These are phyloP conservation scores for Epinotia demarniana DNA, from an alignment of 2,888 invertebrate genomes.

Conservation along the genomic window DNA sequence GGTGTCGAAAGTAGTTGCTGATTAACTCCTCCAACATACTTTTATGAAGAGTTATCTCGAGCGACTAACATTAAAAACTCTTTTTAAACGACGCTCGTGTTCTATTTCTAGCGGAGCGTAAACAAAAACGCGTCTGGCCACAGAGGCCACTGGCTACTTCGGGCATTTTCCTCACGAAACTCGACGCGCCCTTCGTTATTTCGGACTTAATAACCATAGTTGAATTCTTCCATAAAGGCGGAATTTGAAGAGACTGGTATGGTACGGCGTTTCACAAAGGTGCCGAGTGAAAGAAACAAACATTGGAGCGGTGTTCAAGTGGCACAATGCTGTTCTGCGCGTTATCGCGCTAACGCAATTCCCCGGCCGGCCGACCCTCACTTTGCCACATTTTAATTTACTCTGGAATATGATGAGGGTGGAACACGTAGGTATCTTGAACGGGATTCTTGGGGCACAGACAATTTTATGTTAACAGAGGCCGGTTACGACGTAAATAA, in stretches of 20 bases:
- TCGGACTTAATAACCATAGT: constrained; percentile 13
- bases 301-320: constrained; percentile 32
- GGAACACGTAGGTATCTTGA: constrained; percentile 41
- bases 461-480: background rate
- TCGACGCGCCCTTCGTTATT: constrained; percentile 6
- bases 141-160: background rate
- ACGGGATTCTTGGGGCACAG: constrained; percentile 20
- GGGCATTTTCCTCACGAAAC: constrained; percentile 4
- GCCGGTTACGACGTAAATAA: no score
- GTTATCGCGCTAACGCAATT: constrained; percentile 35
- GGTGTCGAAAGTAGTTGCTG: no score
- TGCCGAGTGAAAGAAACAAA: constrained; percentile 35
- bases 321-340: constrained; percentile 28
- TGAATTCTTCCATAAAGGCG: constrained; percentile 13
- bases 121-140: background rate
- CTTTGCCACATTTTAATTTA: constrained; percentile 50
- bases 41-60: no score
- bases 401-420: constrained; percentile 49
- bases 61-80: background rate
- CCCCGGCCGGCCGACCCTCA: constrained; percentile 42
- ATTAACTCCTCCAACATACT: no score
- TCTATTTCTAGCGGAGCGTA: background rate
- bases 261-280: constrained; percentile 29
- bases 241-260: constrained; percentile 17
- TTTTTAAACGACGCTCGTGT: background rate